Evolutionary conservation across 1,140 invertebrate genomes (phyloP).

Genomic region (Venustaconcha ellipsiformis): DNA sequence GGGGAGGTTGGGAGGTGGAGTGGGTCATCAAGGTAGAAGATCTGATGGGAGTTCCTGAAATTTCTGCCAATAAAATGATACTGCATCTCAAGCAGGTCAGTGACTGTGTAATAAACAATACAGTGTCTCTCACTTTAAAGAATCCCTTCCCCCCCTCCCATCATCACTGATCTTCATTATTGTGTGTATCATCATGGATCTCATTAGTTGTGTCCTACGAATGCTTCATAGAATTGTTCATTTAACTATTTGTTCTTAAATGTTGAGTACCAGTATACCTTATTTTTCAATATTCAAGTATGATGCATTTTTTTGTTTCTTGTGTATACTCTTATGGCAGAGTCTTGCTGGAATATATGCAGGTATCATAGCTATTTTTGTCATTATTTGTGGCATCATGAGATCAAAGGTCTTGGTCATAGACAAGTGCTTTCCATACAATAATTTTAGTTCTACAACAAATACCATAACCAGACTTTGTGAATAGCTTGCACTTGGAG

Average conservation of each 20-base stretch:
- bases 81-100: conserved; percentile 28
- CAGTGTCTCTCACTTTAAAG: background rate
- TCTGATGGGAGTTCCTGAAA: conserved; percentile 78
- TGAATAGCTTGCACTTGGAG: no score
- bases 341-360: no score
- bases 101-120: background rate
- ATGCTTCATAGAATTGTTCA: background rate
- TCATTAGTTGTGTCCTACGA: background rate
- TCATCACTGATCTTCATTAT: background rate
- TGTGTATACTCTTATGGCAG: no score
- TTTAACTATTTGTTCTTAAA: background rate
- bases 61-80: conserved; percentile 17
- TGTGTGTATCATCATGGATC: background rate
- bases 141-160: no score
- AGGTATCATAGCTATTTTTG: no score
- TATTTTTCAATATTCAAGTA: no score
- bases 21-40: conserved; percentile 81
- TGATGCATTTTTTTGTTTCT: no score
- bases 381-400: no score
- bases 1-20: conserved; percentile 82
- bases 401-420: no score
- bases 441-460: no score
- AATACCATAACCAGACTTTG: no score
- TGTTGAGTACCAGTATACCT: background rate
- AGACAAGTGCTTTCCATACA: no score